These are phyloP conservation scores for Cephus pygmeus DNA, from an alignment of 2,888 invertebrate genomes.

Conservation along the genomic window DNA sequence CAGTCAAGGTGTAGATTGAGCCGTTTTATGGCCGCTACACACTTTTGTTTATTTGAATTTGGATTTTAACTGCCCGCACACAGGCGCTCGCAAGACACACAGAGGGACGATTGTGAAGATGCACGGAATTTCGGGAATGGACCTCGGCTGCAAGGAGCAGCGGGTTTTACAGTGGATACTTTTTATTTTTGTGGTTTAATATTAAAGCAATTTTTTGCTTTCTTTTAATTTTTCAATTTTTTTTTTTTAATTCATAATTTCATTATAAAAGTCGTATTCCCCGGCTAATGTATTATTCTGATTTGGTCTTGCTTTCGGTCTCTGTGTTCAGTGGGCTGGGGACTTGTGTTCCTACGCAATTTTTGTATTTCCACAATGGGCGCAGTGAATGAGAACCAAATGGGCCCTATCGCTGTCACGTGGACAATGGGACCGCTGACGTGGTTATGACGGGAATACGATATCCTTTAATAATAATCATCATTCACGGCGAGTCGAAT, in stretches of 20 bases:
- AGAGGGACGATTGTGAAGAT: too few species aligned
- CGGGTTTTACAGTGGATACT: too few species aligned
- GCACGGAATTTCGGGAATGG: too few species aligned
- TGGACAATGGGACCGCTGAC: slow-evolving; percentile 58
- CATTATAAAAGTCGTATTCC: neutral
- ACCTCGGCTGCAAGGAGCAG: too few species aligned
- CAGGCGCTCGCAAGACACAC: too few species aligned
- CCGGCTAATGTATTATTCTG: too few species aligned
- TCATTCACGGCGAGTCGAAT: slow-evolving; percentile 33
- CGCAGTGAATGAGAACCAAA: slow-evolving; percentile 23
- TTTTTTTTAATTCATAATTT: neutral
- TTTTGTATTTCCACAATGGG: slow-evolving; percentile 50
- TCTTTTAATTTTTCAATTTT: neutral
- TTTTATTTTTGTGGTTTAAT: too few species aligned
- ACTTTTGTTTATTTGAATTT: slow-evolving; percentile 15
- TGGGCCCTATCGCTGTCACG: slow-evolving; percentile 52
- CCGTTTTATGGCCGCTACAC: slow-evolving; percentile 17
- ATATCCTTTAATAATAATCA: slow-evolving; percentile 53
- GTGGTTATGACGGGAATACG: slow-evolving; percentile 63
- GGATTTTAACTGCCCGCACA: too few species aligned
- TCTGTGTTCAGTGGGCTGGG: too few species aligned
- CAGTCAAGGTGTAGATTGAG: slow-evolving; percentile 18
- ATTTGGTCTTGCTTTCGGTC: too few species aligned
- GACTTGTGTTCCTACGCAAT: too few species aligned
- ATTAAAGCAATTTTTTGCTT: neutral